phyloP scores from a whole-genome alignment of 1,140 invertebrate species.

The Drosophila equinoxialis region DNA sequence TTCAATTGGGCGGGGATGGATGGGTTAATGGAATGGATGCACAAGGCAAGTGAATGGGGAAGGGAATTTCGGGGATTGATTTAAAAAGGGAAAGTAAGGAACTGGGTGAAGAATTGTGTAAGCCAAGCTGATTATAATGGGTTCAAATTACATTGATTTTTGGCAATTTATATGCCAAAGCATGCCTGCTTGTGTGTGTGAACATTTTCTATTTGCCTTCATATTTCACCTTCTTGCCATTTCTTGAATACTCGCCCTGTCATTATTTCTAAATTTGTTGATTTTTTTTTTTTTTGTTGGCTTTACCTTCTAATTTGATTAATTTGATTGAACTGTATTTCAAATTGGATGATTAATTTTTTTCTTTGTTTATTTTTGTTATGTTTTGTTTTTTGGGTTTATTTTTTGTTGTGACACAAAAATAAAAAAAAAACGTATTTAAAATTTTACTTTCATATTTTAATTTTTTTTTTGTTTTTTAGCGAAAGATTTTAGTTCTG shows the following conservation, averaged over 20 bases:
- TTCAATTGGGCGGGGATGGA: not conserved
- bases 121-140: conserved; percentile 60
- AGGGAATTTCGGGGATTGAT: conserved; percentile 26
- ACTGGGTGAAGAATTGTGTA: conserved; percentile 18
- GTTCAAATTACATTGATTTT: conserved; percentile 66
- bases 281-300: too few species aligned
- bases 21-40: too few species aligned
- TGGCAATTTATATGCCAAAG: conserved; percentile 7
- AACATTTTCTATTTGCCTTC: conserved; percentile 18
- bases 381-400: conserved; percentile 8
- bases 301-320: conserved; percentile 70
- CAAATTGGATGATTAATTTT: not conserved
- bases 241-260: not conserved
- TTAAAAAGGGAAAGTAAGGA: not conserved
- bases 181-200: conserved; percentile 15
- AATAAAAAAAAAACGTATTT: conserved; percentile 13
- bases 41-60: conserved; percentile 5
- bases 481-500: not conserved
- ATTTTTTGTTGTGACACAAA: not conserved
- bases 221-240: conserved; percentile 19
- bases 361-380: conserved; percentile 9
- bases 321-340: conserved; percentile 30
- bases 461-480: not conserved
- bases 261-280: conserved; percentile 28
- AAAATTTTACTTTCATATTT: not conserved